Percentiles rank a stretch among this genome's conserved stretches.
These are phyloP conservation scores for Lophotis ruficrista DNA, from an alignment of 2,113 vertebrate species.

Conservation along the genomic window DNA sequence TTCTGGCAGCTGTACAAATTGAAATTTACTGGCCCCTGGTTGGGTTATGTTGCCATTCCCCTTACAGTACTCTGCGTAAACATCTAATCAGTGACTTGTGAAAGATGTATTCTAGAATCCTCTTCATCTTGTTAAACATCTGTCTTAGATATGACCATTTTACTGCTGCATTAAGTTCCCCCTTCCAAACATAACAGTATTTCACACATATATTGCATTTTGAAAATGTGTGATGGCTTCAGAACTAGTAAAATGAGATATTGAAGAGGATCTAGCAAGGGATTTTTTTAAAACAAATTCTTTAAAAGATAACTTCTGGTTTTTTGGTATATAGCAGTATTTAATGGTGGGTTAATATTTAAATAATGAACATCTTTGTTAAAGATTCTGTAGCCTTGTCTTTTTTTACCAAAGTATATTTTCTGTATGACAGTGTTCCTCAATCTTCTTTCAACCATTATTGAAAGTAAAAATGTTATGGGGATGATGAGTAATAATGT, in stretches of 20 bases:
- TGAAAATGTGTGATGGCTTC: background rate
- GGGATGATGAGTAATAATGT: background rate
- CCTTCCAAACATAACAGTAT: background rate
- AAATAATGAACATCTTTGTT: background rate
- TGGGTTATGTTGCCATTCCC: background rate
- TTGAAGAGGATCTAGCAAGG: background rate
- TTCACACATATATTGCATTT: background rate
- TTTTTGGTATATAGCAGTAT: background rate
- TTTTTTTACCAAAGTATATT: background rate
- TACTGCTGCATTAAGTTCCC: background rate
- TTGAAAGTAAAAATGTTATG: background rate
- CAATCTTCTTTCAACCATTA: background rate
- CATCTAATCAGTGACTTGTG: background rate
- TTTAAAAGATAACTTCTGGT: background rate
- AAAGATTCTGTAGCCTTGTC: background rate
- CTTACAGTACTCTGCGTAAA: background rate
- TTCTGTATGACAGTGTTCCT: background rate
- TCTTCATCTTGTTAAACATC: background rate
- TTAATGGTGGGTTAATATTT: background rate
- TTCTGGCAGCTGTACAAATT: background rate
- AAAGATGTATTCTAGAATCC: background rate
- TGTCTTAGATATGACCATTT: background rate
- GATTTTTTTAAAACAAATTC: background rate
- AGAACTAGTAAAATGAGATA: background rate
- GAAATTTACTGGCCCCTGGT: background rate